Base-by-base conservation (phyloP, 2,888 invertebrate genomes). In the Morpho helenor region DNA sequence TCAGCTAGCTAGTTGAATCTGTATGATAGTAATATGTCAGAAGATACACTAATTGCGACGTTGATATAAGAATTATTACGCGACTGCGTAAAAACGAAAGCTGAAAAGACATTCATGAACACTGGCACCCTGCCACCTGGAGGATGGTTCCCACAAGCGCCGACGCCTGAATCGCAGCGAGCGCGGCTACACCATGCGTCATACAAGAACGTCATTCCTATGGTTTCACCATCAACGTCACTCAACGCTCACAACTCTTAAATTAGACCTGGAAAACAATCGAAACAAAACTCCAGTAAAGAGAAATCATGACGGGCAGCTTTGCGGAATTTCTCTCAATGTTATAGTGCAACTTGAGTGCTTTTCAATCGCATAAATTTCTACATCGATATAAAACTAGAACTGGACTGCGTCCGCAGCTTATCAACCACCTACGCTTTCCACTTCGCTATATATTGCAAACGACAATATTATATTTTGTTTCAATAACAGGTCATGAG, bases 81-180 rank as follows among this genome's bases (percentile, higher is more conserved):
- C 10, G 7, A 45, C 10, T 45, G 10, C 10, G 45, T 45, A 45
- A 7, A 8, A 7, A 16, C 74, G 71, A 74, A 73, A 71, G 75
- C 61, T 73, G 66, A 71, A 76, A 78, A 77, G 75, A 77, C 72
- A 72, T 75, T 78, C 74, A 80, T 81, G 79, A 77, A 64, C 69
- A 74, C 75, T 87, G 87, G 87, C 87, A 77, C 69, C 64, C 69
- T 81, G 87, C 86, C 87, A 87, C 79, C 76, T 70, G 60, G 70
- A 77, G 77, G 81, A 79, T 75, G 77, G 82, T 85, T 84, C 84
- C 84, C 82, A 77, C 77, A 82, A 83, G 65, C 76, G 78, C 74
- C 77, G 75, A 77, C 77, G 81, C 75, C 77, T 77, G 82, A 80
- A 83, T 81, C 77, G 80, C 81, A 80, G 70, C 78, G 75, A 79